These are phyloP conservation scores for Cladopsammia gracilis DNA, from an alignment of 64 coral and sea anemone species.

Conservation along the genomic window DNA sequence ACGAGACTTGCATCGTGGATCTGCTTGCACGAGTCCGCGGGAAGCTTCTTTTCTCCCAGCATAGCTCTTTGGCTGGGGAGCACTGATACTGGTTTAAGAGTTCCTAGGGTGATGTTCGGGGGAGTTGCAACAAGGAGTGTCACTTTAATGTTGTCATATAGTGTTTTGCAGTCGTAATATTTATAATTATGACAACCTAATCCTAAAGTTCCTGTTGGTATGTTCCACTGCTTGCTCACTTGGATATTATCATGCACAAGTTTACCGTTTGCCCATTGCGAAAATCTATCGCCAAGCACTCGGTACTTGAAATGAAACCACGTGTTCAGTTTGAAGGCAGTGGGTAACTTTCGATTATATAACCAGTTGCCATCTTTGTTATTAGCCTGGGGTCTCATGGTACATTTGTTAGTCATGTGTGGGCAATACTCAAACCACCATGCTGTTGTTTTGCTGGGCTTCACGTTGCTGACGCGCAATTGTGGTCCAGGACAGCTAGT, in stretches of 20 bases:
- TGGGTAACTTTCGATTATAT: constrained; percentile 47
- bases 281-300: constrained; percentile 52
- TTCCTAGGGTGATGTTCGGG: constrained; percentile 20
- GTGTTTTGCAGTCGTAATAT: constrained; percentile 70
- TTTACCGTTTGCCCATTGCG: constrained; percentile 77
- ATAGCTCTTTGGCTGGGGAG: neutral
- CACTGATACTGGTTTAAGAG: neutral
- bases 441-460: constrained; percentile 43
- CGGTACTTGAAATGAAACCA: constrained; percentile 86
- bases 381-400: constrained; percentile 58
- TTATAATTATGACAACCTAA: constrained; percentile 75
- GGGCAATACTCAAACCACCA: constrained; percentile 85
- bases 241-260: constrained; percentile 56
- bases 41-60: constrained; percentile 40
- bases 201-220: constrained; percentile 70
- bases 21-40: constrained; percentile 89
- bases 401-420: neutral
- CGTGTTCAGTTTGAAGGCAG: constrained; percentile 16
- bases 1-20: constrained; percentile 68
- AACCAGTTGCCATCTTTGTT: constrained; percentile 61
- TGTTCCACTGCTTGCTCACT: constrained; percentile 68
- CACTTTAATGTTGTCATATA: constrained; percentile 85
- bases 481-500: constrained; percentile 53
- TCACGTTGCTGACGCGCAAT: constrained; percentile 35
- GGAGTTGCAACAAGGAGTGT: constrained; percentile 3